These are phyloP conservation scores for Oophaga sylvatica DNA, from an alignment of 2,797 vertebrate genomes.

Conservation along the genomic window DNA sequence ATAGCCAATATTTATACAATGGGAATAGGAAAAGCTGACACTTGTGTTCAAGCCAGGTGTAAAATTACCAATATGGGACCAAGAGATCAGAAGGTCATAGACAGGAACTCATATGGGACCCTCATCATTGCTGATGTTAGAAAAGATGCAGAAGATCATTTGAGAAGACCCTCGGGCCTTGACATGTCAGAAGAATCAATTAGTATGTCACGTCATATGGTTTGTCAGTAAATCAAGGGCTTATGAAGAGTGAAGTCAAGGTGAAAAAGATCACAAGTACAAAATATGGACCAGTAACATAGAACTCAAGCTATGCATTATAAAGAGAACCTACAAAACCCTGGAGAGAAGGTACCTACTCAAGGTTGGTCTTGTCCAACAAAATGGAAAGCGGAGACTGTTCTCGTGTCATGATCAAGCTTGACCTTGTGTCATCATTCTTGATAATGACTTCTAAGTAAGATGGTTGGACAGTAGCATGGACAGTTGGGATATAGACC, in stretches of 20 bases:
- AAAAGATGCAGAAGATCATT: slow-evolving; percentile 10
- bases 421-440: too few species aligned
- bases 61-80: not conserved
- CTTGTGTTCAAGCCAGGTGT: not conserved
- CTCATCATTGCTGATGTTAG: not conserved
- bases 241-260: not conserved
- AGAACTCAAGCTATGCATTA: not conserved
- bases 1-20: not conserved
- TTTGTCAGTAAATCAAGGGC: not conserved
- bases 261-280: not conserved
- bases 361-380: too few species aligned
- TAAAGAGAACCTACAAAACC: not conserved
- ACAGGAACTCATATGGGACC: slow-evolving; percentile 26
- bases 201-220: not conserved
- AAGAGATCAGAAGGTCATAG: not conserved
- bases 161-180: not conserved
- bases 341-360: too few species aligned
- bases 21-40: not conserved
- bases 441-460: too few species aligned
- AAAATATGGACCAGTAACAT: not conserved
- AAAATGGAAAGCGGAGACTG: not conserved
- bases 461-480: too few species aligned
- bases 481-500: too few species aligned
- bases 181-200: not conserved
- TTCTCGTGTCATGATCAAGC: not conserved